phyloP scores from a whole-genome alignment of 2,888 invertebrate species.

The Dolichopus griseipennis region DNA sequence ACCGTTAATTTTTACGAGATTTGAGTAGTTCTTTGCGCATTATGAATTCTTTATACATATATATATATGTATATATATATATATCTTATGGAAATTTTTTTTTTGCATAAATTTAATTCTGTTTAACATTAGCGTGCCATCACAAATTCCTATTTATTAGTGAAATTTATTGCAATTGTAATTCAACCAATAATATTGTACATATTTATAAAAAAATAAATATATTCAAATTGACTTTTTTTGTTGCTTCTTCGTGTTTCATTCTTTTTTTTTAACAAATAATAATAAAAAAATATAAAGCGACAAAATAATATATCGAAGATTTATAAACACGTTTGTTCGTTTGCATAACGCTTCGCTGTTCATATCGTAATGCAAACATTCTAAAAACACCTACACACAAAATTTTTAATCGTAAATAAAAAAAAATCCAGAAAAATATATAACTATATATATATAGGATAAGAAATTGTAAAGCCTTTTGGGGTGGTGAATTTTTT shows the following conservation, averaged over 20 bases:
- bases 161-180: background rate
- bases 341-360: too few relatives aligned
- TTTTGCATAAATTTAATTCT: background rate
- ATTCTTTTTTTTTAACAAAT: background rate
- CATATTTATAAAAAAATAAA: background rate
- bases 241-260: too few relatives aligned
- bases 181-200: too few relatives aligned
- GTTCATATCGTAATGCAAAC: too few relatives aligned
- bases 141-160: slow-evolving; percentile 6
- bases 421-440: background rate
- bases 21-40: background rate
- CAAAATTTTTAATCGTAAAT: background rate
- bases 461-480: background rate
- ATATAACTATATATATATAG: too few relatives aligned
- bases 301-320: background rate
- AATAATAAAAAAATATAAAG: background rate
- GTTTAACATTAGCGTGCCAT: background rate
- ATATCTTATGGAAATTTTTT: too few relatives aligned
- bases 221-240: background rate
- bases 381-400: slow-evolving; percentile 2
- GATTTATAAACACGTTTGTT: background rate
- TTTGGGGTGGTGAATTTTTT: background rate
- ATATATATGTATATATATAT: too few relatives aligned
- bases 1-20: background rate
- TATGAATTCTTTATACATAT: slow-evolving; percentile 1